Evolutionary conservation across 1,140 invertebrate genomes (phyloP), one percentile per base, ranked within the genome.

Genomic region (Pantala flavescens): DNA sequence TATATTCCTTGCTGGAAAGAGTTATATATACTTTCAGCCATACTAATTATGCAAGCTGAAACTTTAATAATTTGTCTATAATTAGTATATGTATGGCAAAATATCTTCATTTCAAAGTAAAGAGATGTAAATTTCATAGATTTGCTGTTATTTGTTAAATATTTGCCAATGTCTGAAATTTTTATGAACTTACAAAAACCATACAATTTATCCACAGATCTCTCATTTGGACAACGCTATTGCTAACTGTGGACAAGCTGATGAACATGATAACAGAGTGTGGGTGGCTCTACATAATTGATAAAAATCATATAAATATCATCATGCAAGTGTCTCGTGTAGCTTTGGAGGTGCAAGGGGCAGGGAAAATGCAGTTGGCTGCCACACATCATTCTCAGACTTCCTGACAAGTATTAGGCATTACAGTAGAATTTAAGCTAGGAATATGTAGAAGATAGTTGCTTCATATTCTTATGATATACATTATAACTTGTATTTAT

Each of bases 341-440:
- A 63, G 49, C 49, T 63, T 63, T 16, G 49, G 49, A 63, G 49
- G 49, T 63, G 49, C 14, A 16, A 63, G 49, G 49, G 49, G 49
- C 49, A 21, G 14, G 49, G 49, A 21, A 63, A 63, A 21, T 21
- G n/a, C 49, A 63, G 49, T 63, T 63, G 49, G 49, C 49, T 63
- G 49, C 49, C n/a, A 63, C 49, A 19, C 49, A 63, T 63, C 49
- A 63, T 63, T 72, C 42, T 42, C 21, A 72, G 71, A 72, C 71
- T 72, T 72, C 71, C 71, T 72, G 71, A 72, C 71, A 42, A 72
- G 71, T 72, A 72, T 72, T 72, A 72, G 71, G 71, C 24, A 72
- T 36, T 23, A 72, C 12, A 72, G 71, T 72, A 72, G 71, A 11
- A 72, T 72, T 72, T 72, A 72, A 72, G 24, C 71, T 72, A 72